Evolutionary conservation across 2,888 invertebrate genomes (phyloP), one percentile per base, ranked within the genome.

Genomic region (Aelia acuminata): DNA sequence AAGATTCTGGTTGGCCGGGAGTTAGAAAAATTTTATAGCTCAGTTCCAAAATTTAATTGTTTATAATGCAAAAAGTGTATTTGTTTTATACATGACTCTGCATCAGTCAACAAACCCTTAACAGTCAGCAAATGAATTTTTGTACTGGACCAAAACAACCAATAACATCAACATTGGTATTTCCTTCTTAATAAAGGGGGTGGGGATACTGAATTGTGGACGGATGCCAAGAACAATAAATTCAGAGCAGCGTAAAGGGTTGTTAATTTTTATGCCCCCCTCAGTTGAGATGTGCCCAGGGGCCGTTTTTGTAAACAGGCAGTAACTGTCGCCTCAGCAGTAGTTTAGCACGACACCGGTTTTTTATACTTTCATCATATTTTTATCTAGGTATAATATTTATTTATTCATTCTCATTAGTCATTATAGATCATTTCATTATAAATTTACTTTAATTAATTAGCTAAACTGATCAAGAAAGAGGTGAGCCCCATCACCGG

Each of bases 191-290:
- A 43, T 43, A 47, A n/a, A 80, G 43, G 43, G 35, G 31, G 10
- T n/a, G n/a, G 35, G 35, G 35, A 18, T 26, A 10, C 31, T 1
- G 63, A 35, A 70, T 35, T 4, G 80, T 80, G 80, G 80, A 80
- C 43, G 43, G 80, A 47, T n/a, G 80, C 80, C 80, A 80, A 80
- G 43, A 80, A n/a, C 43, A 43, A 80, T 80, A 80, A 80, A 80
- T 80, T 80, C 43, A 43, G 80, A 43, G 43, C 43, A 80, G 43
- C 22, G 80, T 47, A 80, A 80, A 80, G 43, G 80, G 80, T 80
- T 80, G 80, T 80, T 80, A 80, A 80, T 80, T 80, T 80, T 80
- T 80, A 47, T 80, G 80, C 39, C 75, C 80, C n/a, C 43, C 1
- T 10, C 31, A 35, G 4, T 47, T 80, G 80, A 22, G 80, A 80